Conservation (phyloP, 2,888 invertebrate species). For the Himalopsyche japonica region DNA sequence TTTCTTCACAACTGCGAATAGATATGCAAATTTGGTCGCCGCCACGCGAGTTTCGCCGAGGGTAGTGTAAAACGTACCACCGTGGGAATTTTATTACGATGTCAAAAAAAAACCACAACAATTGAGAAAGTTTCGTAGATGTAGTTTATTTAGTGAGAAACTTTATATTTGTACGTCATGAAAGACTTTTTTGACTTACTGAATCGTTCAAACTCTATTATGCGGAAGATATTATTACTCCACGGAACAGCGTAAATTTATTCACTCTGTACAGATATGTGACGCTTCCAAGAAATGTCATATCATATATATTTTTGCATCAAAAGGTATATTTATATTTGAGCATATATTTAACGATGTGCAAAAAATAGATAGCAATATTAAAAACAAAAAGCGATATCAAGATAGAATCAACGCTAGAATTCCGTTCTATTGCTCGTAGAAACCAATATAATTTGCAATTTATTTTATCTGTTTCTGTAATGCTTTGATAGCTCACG, state of each 20-base stretch:
- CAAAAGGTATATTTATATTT: no score
- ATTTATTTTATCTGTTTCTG: no score
- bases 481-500: background rate
- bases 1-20: constrained; percentile 21
- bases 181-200: background rate
- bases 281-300: no score
- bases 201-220: background rate
- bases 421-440: no score
- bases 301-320: no score
- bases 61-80: background rate
- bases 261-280: background rate
- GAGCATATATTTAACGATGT: no score
- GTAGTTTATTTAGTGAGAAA: background rate
- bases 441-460: no score
- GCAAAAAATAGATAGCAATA: no score
- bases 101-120: background rate
- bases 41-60: background rate
- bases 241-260: background rate
- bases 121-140: background rate
- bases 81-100: constrained; percentile 9
- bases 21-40: constrained; percentile 25
- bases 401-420: no score
- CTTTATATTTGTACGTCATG: background rate
- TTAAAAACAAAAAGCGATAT: no score
- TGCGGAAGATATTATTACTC: background rate